Percentiles rank a stretch among this genome's conserved stretches.
Conservation (phyloP, 2,888 invertebrate species). For the Oscheius myriophilus region DNA sequence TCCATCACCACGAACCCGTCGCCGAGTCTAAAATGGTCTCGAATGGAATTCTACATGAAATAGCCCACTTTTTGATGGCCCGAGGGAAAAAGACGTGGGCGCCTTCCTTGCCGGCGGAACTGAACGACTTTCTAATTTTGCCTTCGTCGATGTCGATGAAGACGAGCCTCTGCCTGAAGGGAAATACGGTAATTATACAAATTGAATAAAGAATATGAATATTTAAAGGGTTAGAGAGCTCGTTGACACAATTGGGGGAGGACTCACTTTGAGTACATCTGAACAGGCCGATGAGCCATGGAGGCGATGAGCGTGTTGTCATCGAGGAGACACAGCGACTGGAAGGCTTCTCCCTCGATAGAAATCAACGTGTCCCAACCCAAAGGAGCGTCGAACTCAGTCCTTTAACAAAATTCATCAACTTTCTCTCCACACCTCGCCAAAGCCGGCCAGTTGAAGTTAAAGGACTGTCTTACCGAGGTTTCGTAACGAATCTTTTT, state of each 20-base stretch:
- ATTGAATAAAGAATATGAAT: no score
- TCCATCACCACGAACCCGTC: slow-evolving; percentile 59
- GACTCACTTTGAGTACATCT: slow-evolving; percentile 62
- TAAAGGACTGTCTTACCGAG: no score
- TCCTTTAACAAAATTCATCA: slow-evolving; percentile 51
- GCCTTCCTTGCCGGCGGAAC: slow-evolving; percentile 53
- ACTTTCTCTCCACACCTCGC: not conserved
- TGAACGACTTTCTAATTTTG: slow-evolving; percentile 43
- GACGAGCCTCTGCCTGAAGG: slow-evolving; percentile 56
- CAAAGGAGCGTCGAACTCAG: slow-evolving; percentile 61
- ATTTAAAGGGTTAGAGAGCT: no score
- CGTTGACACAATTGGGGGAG: no score
- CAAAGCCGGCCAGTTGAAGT: no score
- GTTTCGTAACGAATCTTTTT: no score
- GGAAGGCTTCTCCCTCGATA: slow-evolving; percentile 40
- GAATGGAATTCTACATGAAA: not conserved
- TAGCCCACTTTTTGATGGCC: slow-evolving; percentile 47
- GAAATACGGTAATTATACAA: not conserved
- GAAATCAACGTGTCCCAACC: slow-evolving; percentile 64
- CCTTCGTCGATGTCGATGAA: slow-evolving; percentile 48
- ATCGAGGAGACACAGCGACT: slow-evolving; percentile 56
- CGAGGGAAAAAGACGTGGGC: slow-evolving; percentile 66
- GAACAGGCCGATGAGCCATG: slow-evolving; percentile 53
- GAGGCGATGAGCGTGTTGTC: slow-evolving; percentile 58
- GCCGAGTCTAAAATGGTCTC: slow-evolving; percentile 46